Conservation (phyloP, 2,888 invertebrate genomes). For the Parochlus steinenii region DNA sequence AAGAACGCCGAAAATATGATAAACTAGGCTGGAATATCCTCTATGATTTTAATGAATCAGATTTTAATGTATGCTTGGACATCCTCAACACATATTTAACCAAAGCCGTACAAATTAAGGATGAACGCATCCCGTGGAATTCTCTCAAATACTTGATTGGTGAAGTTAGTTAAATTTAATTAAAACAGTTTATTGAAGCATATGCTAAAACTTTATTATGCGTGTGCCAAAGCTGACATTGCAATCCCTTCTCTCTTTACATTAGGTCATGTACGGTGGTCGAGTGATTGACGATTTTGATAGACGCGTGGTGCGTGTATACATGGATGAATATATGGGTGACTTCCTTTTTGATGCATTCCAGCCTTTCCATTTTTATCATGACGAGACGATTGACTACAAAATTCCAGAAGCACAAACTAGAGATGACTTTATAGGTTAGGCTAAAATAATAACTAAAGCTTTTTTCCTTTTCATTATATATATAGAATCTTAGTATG, state of each 20-base stretch:
- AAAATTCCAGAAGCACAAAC: constrained; percentile 48
- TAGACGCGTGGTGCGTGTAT: constrained; percentile 66
- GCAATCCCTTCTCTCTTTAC: constrained; percentile 4
- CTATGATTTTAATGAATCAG: constrained; percentile 88
- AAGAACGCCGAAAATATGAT: constrained; percentile 83
- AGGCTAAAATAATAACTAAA: constrained; percentile 14
- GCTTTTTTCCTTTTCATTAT: neutral
- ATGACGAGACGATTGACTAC: constrained; percentile 57
- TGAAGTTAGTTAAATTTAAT: constrained; percentile 40
- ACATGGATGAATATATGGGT: constrained; percentile 90
- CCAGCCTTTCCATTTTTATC: constrained; percentile 82
- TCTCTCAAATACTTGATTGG: constrained; percentile 85
- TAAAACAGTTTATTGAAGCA: no score
- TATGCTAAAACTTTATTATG: neutral
- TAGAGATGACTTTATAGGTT: constrained; percentile 56
- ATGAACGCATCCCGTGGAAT: constrained; percentile 66
- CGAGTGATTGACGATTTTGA: constrained; percentile 85
- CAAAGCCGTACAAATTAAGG: constrained; percentile 39
- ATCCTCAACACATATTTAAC: constrained; percentile 73
- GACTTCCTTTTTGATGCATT: constrained; percentile 85
- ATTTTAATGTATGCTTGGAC: constrained; percentile 75
- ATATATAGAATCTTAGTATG: no score
- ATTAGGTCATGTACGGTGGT: constrained; percentile 84
- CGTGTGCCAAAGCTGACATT: neutral
- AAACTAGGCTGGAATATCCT: constrained; percentile 90